Percentiles rank a stretch among this genome's conserved stretches.
These are phyloP conservation scores for Corythucha ciliata DNA, from an alignment of 2,888 invertebrate species.

Conservation along the genomic window DNA sequence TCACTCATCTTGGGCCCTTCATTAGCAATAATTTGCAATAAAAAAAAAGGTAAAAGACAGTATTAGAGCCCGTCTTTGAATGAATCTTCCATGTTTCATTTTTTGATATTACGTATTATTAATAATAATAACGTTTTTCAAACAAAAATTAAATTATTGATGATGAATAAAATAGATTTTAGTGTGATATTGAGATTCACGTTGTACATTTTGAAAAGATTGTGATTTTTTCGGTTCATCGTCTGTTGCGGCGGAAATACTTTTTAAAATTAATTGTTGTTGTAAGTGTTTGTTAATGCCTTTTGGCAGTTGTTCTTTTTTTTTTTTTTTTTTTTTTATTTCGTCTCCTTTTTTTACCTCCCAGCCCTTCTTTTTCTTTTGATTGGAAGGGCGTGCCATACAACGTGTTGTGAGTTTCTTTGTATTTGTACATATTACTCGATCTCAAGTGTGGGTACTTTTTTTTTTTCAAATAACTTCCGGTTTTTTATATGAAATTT, in stretches of 20 bases:
- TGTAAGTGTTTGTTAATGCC: conserved; percentile 2
- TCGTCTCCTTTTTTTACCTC: no score
- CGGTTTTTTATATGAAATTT: neutral
- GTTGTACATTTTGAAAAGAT: conserved; percentile 27
- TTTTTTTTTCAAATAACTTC: neutral
- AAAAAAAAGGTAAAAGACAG: conserved; percentile 30
- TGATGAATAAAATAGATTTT: conserved; percentile 28
- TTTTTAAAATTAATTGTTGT: conserved; percentile 3
- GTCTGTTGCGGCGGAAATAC: no score
- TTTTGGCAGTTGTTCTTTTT: conserved; percentile 24
- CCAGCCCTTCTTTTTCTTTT: no score
- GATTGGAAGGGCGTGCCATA: conserved; percentile 9
- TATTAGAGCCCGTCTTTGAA: conserved; percentile 35
- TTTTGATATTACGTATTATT: conserved; percentile 10
- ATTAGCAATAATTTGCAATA: conserved; percentile 36
- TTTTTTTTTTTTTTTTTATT: conserved; percentile 21
- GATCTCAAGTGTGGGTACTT: conserved; percentile 34
- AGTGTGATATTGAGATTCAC: conserved; percentile 25
- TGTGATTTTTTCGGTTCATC: no score
- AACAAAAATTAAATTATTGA: conserved; percentile 19
- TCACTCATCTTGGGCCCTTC: conserved; percentile 31
- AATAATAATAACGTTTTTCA: conserved; percentile 15
- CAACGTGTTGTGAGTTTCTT: conserved; percentile 26
- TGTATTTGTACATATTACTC: conserved; percentile 33
- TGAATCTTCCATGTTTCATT: conserved; percentile 32